These are phyloP conservation scores for Conus betulinus DNA, from an alignment of 1,140 invertebrate genomes.

Conservation along the genomic window DNA sequence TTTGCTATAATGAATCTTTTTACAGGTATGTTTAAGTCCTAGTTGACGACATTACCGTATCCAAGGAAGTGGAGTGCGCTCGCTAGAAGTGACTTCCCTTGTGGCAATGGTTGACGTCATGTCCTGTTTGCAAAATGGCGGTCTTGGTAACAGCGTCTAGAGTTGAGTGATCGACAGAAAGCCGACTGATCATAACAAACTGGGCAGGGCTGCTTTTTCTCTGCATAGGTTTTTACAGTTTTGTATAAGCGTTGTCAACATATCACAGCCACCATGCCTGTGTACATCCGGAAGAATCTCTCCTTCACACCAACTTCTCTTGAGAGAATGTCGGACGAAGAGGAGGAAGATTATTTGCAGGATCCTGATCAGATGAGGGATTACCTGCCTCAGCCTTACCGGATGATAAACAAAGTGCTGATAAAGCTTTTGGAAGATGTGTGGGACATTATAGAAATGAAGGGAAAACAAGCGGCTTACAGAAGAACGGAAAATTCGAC, in stretches of 20 bases:
- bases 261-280: conserved; percentile 62
- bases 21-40: conserved; percentile 3
- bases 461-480: conserved; percentile 59
- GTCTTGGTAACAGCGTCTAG: conserved; percentile 26
- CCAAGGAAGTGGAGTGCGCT: conserved; percentile 50
- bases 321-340: conserved; percentile 60
- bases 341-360: conserved; percentile 70
- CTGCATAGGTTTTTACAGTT: not conserved
- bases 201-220: not conserved
- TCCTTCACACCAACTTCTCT: conserved; percentile 68
- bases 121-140: conserved; percentile 34
- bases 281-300: conserved; percentile 68
- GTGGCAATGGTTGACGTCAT: not conserved
- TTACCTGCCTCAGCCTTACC: conserved; percentile 70
- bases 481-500: conserved; percentile 58
- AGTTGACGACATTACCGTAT: conserved; percentile 58
- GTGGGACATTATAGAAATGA: conserved; percentile 63
- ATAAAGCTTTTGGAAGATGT: conserved; percentile 62
- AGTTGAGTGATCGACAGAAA: not conserved
- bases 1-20: not conserved
- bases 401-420: conserved; percentile 71
- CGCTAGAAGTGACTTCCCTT: not conserved
- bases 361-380: conserved; percentile 71
- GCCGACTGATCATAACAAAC: not conserved
- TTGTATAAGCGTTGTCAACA: not conserved